Percentiles rank a stretch among this genome's conserved stretches.
Evolutionary conservation across 2,888 invertebrate genomes (phyloP).

Genomic region (Gastracanthus pulcherrimus): DNA sequence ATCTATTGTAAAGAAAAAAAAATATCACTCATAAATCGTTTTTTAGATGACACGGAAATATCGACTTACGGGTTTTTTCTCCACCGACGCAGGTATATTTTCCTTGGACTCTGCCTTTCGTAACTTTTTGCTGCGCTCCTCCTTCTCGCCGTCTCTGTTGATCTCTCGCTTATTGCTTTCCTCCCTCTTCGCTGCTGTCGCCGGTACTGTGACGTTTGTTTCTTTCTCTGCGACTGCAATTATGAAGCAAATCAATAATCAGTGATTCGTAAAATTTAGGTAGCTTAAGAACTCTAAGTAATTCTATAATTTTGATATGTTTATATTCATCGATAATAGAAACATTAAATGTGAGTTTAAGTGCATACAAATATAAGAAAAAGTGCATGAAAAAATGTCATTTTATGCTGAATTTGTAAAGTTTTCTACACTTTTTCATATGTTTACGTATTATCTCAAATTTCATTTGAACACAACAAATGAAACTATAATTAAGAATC

Average conservation of each 20-base stretch:
- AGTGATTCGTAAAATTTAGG: neutral
- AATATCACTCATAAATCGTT: no score
- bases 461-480: no score
- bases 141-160: constrained; percentile 74
- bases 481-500: no score
- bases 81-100: constrained; percentile 71
- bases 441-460: no score
- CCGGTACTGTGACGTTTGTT: constrained; percentile 71
- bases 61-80: constrained; percentile 75
- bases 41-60: no score
- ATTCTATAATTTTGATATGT: neutral
- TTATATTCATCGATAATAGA: neutral
- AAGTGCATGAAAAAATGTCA: no score
- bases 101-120: constrained; percentile 76
- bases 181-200: constrained; percentile 71
- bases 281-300: no score
- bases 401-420: no score
- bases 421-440: no score
- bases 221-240: constrained; percentile 78
- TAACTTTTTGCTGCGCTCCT: constrained; percentile 75
- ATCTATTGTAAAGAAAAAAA: no score
- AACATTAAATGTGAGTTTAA: no score
- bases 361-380: no score
- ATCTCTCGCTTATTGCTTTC: constrained; percentile 76
- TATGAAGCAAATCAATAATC: constrained; percentile 45